Evolutionary conservation across 1,140 invertebrate genomes (phyloP).

Genomic region (Macrobrachium nipponense): DNA sequence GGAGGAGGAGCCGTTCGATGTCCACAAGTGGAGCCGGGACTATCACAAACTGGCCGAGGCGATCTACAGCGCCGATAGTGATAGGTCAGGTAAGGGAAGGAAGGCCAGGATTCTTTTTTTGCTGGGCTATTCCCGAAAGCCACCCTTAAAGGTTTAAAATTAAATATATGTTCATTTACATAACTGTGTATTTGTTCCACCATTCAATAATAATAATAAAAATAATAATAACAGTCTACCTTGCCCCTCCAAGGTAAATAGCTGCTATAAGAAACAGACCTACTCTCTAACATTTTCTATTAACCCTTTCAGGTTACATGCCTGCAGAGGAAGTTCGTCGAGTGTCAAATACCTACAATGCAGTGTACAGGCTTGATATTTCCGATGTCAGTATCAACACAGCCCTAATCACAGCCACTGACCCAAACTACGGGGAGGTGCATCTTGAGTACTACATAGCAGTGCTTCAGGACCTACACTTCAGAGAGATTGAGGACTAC

Average conservation of each 20-base stretch:
- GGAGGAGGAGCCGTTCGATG: slow-evolving; percentile 35
- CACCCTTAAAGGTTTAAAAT: no score
- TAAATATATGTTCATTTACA: no score
- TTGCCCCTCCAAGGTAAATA: background rate
- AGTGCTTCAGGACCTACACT: slow-evolving; percentile 47
- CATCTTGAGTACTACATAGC: slow-evolving; percentile 46
- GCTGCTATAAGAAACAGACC: background rate
- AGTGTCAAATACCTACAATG: slow-evolving; percentile 35
- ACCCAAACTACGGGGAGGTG: slow-evolving; percentile 38
- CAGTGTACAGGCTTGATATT: slow-evolving; percentile 43
- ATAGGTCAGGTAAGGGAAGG: slow-evolving; percentile 39
- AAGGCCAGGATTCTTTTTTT: no score
- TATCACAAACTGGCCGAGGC: slow-evolving; percentile 44
- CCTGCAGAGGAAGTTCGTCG: slow-evolving; percentile 27
- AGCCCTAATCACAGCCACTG: slow-evolving; percentile 28
- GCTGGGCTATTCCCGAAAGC: no score
- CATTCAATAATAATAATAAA: no score
- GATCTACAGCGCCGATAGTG: slow-evolving; percentile 40
- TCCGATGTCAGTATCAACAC: slow-evolving; percentile 19
- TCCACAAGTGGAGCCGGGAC: slow-evolving; percentile 47
- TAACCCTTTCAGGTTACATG: slow-evolving; percentile 31
- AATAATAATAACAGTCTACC: background rate
- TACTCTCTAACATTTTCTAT: background rate
- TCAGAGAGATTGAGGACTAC: slow-evolving; percentile 18
- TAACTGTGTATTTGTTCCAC: no score